phyloP scores from a whole-genome alignment of 37 sponge, comb jelly and placozoan genomes.

The Hexactinellida sp. region DNA sequence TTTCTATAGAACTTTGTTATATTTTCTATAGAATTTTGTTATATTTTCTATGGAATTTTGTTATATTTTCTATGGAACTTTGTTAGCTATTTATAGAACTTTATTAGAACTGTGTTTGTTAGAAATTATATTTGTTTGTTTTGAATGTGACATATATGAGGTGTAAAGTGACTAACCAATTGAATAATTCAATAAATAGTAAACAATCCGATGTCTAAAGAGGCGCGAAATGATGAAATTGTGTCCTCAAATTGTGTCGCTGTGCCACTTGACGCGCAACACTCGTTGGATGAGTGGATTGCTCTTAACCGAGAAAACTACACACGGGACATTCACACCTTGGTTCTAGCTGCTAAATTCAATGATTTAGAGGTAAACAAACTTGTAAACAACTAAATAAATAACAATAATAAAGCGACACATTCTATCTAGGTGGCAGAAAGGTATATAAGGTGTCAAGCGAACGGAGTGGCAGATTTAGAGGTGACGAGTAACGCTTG shows the following conservation, averaged over 20 bases:
- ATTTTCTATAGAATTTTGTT: too few relatives aligned
- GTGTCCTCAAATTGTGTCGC: not conserved
- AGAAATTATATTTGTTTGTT: too few relatives aligned
- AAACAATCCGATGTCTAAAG: not conserved
- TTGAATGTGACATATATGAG: too few relatives aligned
- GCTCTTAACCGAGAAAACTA: not conserved
- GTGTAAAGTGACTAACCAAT: too few relatives aligned
- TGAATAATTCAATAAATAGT: too few relatives aligned
- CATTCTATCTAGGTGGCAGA: not conserved
- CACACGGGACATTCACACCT: not conserved
- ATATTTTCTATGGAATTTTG: too few relatives aligned
- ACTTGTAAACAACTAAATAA: not conserved
- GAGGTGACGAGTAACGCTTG: constrained; percentile 1
- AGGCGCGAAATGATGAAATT: not conserved
- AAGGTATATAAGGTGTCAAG: not conserved
- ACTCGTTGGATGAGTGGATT: not conserved
- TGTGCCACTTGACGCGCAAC: not conserved
- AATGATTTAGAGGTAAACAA: constrained; percentile 8
- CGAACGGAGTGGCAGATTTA: not conserved
- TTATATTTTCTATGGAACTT: too few relatives aligned
- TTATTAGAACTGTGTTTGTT: too few relatives aligned
- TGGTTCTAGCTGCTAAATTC: not conserved
- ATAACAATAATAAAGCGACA: not conserved
- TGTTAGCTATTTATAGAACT: too few relatives aligned
- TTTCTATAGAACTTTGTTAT: too few relatives aligned